Conservation (phyloP, 1,140 invertebrate genomes). For the Pygmarrhopalites habei region DNA sequence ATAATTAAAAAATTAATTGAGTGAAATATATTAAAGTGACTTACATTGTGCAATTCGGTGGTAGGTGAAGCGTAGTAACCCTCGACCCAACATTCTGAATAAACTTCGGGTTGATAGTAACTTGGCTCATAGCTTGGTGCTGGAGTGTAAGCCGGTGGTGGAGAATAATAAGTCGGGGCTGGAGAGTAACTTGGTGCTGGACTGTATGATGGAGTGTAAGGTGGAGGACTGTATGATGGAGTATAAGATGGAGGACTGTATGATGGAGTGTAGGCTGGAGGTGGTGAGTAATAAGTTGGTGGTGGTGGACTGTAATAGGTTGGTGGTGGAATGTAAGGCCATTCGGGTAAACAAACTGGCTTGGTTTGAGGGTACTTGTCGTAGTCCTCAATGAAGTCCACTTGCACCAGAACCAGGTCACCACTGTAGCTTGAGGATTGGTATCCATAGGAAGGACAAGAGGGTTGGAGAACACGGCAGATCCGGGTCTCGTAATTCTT, state of each 20-base stretch:
- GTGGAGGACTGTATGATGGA: slow-evolving; percentile 15
- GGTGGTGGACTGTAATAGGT: slow-evolving; percentile 6
- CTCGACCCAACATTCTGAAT: slow-evolving; percentile 34
- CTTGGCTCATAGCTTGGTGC: not conserved
- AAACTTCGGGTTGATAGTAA: slow-evolving; percentile 12
- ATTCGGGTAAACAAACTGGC: slow-evolving; percentile 30
- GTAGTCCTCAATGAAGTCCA: slow-evolving; percentile 12
- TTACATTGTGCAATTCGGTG: slow-evolving; percentile 37
- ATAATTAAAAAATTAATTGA: no score
- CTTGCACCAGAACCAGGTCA: slow-evolving; percentile 19
- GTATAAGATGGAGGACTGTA: slow-evolving; percentile 16
- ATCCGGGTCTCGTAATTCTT: slow-evolving; percentile 33
- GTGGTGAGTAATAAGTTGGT: slow-evolving; percentile 16
- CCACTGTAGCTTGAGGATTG: slow-evolving; percentile 2
- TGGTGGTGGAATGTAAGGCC: slow-evolving; percentile 6
- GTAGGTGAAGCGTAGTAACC: slow-evolving; percentile 32
- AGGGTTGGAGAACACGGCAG: slow-evolving; percentile 28
- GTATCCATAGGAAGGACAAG: slow-evolving; percentile 22
- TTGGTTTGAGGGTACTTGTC: slow-evolving; percentile 24
- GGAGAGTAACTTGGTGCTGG: slow-evolving; percentile 1
- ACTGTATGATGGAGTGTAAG: slow-evolving; percentile 9
- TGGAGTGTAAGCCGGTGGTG: slow-evolving; percentile 4
- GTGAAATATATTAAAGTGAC: no score
- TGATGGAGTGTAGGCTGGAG: slow-evolving; percentile 9
- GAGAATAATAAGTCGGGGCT: slow-evolving; percentile 1